Base-by-base conservation (phyloP, 2,888 invertebrate species). In the Mesopsocus fuscifrons region DNA sequence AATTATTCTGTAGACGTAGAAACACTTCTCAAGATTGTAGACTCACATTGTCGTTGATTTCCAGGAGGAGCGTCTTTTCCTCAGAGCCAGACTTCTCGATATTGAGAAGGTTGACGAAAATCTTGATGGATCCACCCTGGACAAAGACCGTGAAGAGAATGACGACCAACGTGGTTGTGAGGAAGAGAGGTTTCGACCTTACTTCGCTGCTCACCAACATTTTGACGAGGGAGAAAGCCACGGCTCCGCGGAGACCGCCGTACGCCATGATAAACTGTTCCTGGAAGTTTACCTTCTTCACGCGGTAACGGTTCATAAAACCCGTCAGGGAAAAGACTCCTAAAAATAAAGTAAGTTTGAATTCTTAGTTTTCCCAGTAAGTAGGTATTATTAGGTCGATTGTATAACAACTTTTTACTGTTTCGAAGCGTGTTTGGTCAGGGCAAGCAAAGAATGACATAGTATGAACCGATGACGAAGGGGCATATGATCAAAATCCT, bases 71-170 rank as follows among this genome's bases (percentile, higher is more conserved):
- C 9, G 64, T 64, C 23, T 59, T 53, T 32, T 59, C 55, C 21
- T 56, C 52, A 35, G 58, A 55, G 30, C 58, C 55, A 22, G 61
- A 58, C 32, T 54, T 55, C 48, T 61, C 60, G n/a, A 72, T 69
- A 48, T 67, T 63, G 38, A 72, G 56, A 42, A 65, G 58, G 45
- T 64, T 61, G 2, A 72, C 71, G 35, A 72, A 59, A n/a, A 69
- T 69, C 48, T 70, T 70, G 45, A 72, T 69, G 2, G 71, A 67
- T 46, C 68, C 66, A 33, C 72, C 72, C 69, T 71, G 72, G 20
- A 72, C 52, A 50, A 73, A 70, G 2, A 71, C 70, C 6, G 73
- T 73, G 51, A 71, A 71, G 45, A 69, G 62, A 32, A 73, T 67
- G 44, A 73, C 64, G 18, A 66, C 60, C 15, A 73, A 61, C 0